Conservation (phyloP, 2,113 vertebrate genomes). For the Ellobius talpinus region DNA sequence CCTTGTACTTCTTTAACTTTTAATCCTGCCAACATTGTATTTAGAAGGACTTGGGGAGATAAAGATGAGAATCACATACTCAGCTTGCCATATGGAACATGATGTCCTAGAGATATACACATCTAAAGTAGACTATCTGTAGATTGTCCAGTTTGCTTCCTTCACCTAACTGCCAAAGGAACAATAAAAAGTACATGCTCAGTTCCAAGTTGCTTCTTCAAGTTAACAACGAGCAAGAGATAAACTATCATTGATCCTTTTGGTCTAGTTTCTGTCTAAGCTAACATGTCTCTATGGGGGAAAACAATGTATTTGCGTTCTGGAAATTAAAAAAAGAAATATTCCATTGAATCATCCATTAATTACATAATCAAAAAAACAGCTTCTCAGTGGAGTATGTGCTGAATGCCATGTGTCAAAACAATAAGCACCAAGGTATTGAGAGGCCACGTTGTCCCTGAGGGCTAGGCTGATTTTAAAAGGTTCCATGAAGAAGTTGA, state of each 20-base stretch:
- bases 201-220: background rate
- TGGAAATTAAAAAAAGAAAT: background rate
- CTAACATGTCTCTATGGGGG: background rate
- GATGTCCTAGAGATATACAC: background rate
- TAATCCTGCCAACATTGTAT: background rate
- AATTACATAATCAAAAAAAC: constrained; percentile 30
- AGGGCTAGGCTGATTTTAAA: background rate
- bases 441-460: background rate
- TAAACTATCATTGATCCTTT: background rate
- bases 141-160: background rate
- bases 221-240: background rate
- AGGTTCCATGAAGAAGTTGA: background rate
- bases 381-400: background rate
- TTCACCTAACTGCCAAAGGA: background rate
- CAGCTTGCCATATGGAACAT: background rate
- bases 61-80: background rate
- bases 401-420: background rate
- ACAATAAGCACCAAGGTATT: background rate
- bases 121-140: constrained; percentile 10
- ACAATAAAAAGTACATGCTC: constrained; percentile 11
- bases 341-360: background rate
- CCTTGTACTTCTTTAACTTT: background rate
- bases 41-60: background rate
- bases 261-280: background rate
- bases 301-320: constrained; percentile 3